Base-by-base conservation (phyloP, 2,113 vertebrate genomes). In the Cinclus mexicanus region DNA sequence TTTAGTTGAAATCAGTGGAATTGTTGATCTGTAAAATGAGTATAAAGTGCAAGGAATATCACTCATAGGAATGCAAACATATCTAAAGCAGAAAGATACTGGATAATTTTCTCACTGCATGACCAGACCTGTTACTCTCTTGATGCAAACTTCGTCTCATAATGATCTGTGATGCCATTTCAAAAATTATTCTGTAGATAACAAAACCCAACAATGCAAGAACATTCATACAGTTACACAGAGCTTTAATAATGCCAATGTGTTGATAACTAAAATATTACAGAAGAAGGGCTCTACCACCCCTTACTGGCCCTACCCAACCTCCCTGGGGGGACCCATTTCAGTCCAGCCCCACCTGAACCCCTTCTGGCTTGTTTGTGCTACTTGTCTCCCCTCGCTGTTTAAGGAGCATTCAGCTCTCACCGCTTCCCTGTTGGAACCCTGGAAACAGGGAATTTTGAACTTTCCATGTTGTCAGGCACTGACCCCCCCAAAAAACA, bases 271-370 rank as follows among this genome's bases (percentile, higher is more conserved):
- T 20, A 42, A 33, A 68, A 26, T 20, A 61, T 16, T 76, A 18
- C 9, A 60, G 18, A 46, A 3, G 12, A 33, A 60, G 6, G 26
- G 21, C 4, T 76, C 23, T 46, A 39, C 4, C 25, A 35, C 20
- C 14, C 22, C 29, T 70, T 70, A 52, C 50, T 24, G 69, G 13
- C 17, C 37, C 46, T 52, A 26, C 8, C 12, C 33, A 86, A 10
- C 7, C 5, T 70, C 19, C 11, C 10, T 2, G 1, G 7, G 17
- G 15, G 4, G 6, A 2, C 2, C 2, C 14, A 35, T 61, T 82
- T 82, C 23, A 68, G 14, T 39, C 26, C 83, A 82, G 33, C 6
- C 14, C 17, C 33, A 37, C 31, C 25, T 19, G 9, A 78, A 24
- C 2, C 13, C 7, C 13, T 59, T 41, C 33, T 35, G 26, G 14